Base-by-base conservation (phyloP, 2,888 invertebrate species). In the Erebia palarica region DNA sequence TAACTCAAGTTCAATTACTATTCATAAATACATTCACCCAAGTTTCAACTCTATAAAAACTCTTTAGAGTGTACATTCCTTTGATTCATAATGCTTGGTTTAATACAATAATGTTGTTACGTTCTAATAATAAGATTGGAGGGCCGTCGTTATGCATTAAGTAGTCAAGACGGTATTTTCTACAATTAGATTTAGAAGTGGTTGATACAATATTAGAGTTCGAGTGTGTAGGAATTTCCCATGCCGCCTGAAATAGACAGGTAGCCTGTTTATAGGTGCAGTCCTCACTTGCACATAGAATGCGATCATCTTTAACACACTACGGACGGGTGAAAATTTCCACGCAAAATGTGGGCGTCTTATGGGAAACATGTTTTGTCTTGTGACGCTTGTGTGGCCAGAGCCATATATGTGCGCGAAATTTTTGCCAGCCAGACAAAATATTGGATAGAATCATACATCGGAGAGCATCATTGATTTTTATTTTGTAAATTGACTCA, bases 191-290 rank as follows among this genome's bases (percentile, higher is more conserved):
- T 75, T 79, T 75, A 80, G 78, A 75, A 81, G 80, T 80, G 78
- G 73, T 72, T 73, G 68, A 74, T 77, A 77, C 73, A 75, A 79
- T 80, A 77, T 75, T 73, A 74, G 73, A 7, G 27, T 75, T 84
- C 79, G 75, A 85, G 85, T 84, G 80, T 73, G 65, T 68, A 73
- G 73, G 78, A 75, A 75, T 81, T 86, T 86, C 86, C 82, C 86
- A 86, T 82, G 84, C 76, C 77, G 75, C 80, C 81, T 75, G 78
- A 84, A 85, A 86, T 86, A 85, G 83, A 78, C 71, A 65, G 68
- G 63, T 47, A 47, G 10, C 44, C 44, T 5, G 57, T 5, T 27
- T 27, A 13, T 58, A 13, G 21, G 57, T 58, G 9, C 44, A 47
- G 11, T 11, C 9, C 44, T 9, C 1, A 10, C 44, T 47, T 47